Base-by-base conservation (phyloP, 1,140 invertebrate species). In the Paracyclopina nana region DNA sequence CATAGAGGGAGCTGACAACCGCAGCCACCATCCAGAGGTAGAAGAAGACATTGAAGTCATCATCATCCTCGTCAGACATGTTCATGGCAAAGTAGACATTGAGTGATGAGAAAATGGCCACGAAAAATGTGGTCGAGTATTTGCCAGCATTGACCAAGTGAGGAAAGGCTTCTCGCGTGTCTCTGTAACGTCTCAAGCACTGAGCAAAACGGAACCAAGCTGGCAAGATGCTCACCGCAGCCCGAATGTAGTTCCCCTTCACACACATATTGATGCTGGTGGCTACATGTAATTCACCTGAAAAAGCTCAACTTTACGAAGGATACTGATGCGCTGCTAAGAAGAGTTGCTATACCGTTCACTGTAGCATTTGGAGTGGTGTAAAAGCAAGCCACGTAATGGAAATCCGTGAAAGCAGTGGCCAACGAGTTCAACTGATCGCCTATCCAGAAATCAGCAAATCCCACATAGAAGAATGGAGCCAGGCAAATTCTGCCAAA, bases 371-470 rank as follows among this genome's bases (percentile, higher is more conserved):
- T 46, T 5, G 44, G 44, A 27, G 16, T 46, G 6, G 43, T 53
- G 31, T 59, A 59, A 48, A 58, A 59, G 31, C 58, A 59, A 16
- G 58, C 31, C 14, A 96, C 75, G 66, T 84, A 98, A 57, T 97
- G 85, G 57, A 97, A 79, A 67, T 99, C 95, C 1, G 90, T 65
- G 50, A 99, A 76, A 1, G 84, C 80, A 0, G 79, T 80, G 1
- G 77, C 78, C 38, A 98, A 70, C 54, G 87, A 95, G 61, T 95
- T 98, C 55, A 97, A 71, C 64, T 99, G 95, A 72, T 99, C 95
- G 26, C 88, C 94, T 57, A 99, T 73, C 95, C 95, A 99, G 74
- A 99, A 99, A 69, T 99, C 94, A 25, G 94, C 90, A 65, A 99
- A 99, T 40, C 82, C 78, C 4, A 99, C 94, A 60, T 84, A 83